These are phyloP conservation scores for Sciaenops ocellatus DNA, from an alignment of 2,797 vertebrate species.

Conservation along the genomic window DNA sequence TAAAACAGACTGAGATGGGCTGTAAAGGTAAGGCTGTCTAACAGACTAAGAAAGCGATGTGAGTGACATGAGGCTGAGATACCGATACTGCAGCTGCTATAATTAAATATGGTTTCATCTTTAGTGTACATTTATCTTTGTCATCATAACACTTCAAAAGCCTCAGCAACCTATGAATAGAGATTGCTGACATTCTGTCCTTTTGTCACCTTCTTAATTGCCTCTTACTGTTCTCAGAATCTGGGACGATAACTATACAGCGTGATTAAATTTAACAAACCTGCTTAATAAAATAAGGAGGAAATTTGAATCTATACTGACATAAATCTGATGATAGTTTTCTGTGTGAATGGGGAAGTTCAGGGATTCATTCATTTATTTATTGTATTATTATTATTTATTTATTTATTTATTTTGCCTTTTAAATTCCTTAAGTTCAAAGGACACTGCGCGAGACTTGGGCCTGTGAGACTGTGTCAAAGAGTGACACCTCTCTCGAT, in stretches of 20 bases:
- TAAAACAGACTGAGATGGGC: conserved; percentile 3
- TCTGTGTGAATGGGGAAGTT: conserved; percentile 7
- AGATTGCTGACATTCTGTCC: conserved; percentile 48
- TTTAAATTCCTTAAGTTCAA: neutral
- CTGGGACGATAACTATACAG: conserved; percentile 33
- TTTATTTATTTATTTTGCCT: conserved; percentile 11
- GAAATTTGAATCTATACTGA: conserved; percentile 10
- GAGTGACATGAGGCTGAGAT: conserved; percentile 26
- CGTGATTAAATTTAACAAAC: conserved; percentile 43
- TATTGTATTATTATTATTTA: neutral
- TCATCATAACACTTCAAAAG: conserved; percentile 50
- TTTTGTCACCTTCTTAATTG: conserved; percentile 63
- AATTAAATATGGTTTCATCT: conserved; percentile 63
- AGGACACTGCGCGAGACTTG: neutral
- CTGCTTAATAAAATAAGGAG: conserved; percentile 17
- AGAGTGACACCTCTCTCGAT: neutral
- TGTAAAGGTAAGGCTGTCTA: conserved; percentile 5
- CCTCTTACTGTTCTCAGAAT: conserved; percentile 47
- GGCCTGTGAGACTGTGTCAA: neutral
- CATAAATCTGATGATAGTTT: conserved; percentile 9
- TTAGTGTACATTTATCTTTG: conserved; percentile 64
- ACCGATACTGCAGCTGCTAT: conserved; percentile 16
- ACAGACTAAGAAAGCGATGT: conserved; percentile 4
- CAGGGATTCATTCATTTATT: neutral
- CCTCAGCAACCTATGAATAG: conserved; percentile 27